A percentile compares a stretch with the other conserved stretches of the same genome.
These are phyloP conservation scores for Volucella inanis DNA, from an alignment of 2,888 invertebrate genomes.

Conservation along the genomic window DNA sequence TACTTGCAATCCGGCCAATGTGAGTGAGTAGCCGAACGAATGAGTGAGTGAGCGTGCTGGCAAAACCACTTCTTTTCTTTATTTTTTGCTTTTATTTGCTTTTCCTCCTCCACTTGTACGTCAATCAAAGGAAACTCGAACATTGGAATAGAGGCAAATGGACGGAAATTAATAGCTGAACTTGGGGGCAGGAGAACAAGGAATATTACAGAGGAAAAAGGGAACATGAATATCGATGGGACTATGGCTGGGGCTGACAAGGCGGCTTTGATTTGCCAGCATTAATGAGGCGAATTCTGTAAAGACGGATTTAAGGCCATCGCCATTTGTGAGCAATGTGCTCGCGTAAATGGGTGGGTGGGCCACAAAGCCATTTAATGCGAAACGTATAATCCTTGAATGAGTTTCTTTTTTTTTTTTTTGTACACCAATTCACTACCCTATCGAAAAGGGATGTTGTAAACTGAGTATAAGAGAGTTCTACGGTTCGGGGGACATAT, in stretches of 20 bases:
- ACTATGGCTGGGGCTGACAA: neutral
- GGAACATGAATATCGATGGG: too few relatives aligned
- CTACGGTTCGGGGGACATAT: conserved; percentile 30
- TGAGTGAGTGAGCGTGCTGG: conserved; percentile 17
- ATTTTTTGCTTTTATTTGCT: conserved; percentile 30
- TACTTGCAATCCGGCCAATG: conserved; percentile 53
- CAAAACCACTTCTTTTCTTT: conserved; percentile 47
- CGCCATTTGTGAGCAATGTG: conserved; percentile 43
- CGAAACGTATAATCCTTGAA: conserved; percentile 59
- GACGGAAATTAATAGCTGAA: conserved; percentile 62
- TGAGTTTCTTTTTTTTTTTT: conserved; percentile 15
- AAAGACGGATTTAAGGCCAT: conserved; percentile 68
- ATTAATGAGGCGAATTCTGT: conserved; percentile 70
- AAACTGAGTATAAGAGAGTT: neutral
- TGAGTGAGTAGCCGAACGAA: conserved; percentile 56
- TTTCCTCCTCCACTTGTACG: conserved; percentile 42
- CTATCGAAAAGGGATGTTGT: neutral
- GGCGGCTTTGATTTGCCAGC: conserved; percentile 61
- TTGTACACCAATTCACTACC: too few relatives aligned
- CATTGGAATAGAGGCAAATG: conserved; percentile 63
- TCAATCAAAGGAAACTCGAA: conserved; percentile 71
- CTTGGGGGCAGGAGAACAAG: neutral
- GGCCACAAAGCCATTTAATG: conserved; percentile 32
- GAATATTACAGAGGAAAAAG: neutral
- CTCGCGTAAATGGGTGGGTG: conserved; percentile 6